Conservation (phyloP, 64 coral and sea anemone species). For the Cladopsammia gracilis region DNA sequence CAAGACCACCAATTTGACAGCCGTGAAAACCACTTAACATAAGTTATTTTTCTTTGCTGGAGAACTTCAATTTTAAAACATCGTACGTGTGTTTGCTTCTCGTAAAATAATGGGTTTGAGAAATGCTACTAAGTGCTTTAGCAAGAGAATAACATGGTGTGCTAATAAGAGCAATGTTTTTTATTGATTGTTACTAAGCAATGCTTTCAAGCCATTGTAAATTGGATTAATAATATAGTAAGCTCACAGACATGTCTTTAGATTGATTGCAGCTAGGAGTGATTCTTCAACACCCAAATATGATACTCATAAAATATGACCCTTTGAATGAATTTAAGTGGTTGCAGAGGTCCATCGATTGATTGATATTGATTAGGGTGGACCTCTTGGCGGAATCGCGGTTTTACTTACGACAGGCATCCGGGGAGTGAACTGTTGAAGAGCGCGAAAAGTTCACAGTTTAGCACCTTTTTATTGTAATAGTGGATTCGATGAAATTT, state of each 20-base stretch:
- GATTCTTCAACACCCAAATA: conserved; percentile 59
- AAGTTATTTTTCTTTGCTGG: no score
- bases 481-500: background rate
- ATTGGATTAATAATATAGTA: conserved; percentile 22
- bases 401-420: background rate
- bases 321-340: conserved; percentile 46
- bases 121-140: background rate
- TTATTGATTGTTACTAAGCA: conserved; percentile 22
- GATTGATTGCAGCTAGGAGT: conserved; percentile 33
- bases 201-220: conserved; percentile 17
- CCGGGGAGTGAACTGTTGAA: no score
- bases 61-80: no score
- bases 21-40: no score
- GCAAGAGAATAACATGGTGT: background rate
- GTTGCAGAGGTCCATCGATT: background rate
- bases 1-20: no score
- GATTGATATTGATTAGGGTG: conserved; percentile 17
- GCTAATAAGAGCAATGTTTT: conserved; percentile 5
- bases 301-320: conserved; percentile 63
- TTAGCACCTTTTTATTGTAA: background rate
- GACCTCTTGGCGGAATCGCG: background rate
- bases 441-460: background rate
- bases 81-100: no score
- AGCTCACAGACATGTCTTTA: background rate
- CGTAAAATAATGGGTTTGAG: no score